Base-by-base conservation (phyloP, 2,113 vertebrate genomes). In the Scolopax mira region DNA sequence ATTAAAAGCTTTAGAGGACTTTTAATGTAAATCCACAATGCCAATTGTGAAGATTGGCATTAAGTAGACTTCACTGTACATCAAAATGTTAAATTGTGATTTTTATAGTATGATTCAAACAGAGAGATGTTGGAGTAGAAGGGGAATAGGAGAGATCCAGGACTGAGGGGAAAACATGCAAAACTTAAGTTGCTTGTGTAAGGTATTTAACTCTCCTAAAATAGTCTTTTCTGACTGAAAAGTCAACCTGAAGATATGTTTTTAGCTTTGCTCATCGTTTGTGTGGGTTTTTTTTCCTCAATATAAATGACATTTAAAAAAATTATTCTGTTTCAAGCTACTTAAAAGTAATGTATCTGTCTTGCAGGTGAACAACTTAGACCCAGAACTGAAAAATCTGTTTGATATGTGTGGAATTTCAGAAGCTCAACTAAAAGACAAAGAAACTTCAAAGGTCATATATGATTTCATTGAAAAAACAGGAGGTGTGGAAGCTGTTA, bases 381-480 rank as follows among this genome's bases (percentile, higher is more conserved):
- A 99, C 96, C 99, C 99, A 7, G 99, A 99, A 93, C 96, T 99
- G 95, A 99, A 99, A 98, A 99, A 99, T 95, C 98, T 99, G 58
- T 99, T 99, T 81, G 99, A 99, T 98, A 72, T 99, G 97, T 99
- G 99, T 92, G 99, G 99, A 87, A 99, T 99, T 97, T 99, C 99
- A 10, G 99, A 99, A 96, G 99, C 99, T 80, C 99, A 99, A 24
- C 98, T 99, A 72, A 99, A 99, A 98, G 99, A 99, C 98, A 98
- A 99, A 94, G 99, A 99, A 98, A 99, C 99, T 22, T 99, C 99
- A 73, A 99, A 99, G 98, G 99, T 99, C 97, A 99, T 99, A 97
- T 99, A 99, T 96, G 99, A 99, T 98, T 99, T 99, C 97, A 99
- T 99, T 90, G 99, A 99, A 97, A 99, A 99, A 98, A 99, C 99